These are phyloP conservation scores for Chaetogeoica ovagalla DNA, from an alignment of 2,888 invertebrate species.

Conservation along the genomic window DNA sequence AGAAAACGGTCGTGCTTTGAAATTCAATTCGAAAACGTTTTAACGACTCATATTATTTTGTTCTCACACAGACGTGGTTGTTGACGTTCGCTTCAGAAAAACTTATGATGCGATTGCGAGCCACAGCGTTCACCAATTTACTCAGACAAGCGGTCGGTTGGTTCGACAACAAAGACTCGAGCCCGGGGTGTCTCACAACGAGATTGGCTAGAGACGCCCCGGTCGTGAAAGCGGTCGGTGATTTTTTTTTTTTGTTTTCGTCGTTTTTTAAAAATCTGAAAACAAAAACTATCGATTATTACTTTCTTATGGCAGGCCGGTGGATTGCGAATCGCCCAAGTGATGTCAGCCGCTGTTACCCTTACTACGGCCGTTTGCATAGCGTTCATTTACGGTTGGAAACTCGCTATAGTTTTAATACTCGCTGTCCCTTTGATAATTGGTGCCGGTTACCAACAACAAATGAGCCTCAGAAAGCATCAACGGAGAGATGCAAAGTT, in stretches of 20 bases:
- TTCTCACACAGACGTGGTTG: slow-evolving; percentile 54
- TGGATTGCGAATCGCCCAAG: slow-evolving; percentile 60
- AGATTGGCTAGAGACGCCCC: slow-evolving; percentile 61
- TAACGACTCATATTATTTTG: too few species aligned
- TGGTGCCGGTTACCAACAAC: slow-evolving; percentile 59
- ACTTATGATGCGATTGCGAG: slow-evolving; percentile 58
- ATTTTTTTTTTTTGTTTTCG: too few species aligned
- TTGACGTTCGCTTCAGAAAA: slow-evolving; percentile 58
- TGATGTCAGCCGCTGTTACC: slow-evolving; percentile 59
- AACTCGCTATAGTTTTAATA: slow-evolving; percentile 59
- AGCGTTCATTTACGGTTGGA: slow-evolving; percentile 59
- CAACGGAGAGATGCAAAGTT: slow-evolving; percentile 61
- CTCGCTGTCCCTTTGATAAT: slow-evolving; percentile 60
- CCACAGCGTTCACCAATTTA: slow-evolving; percentile 60
- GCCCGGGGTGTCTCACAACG: slow-evolving; percentile 60
- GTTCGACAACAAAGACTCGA: slow-evolving; percentile 60
- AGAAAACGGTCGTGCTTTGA: too few species aligned
- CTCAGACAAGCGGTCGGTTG: slow-evolving; percentile 60
- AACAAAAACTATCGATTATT: not conserved
- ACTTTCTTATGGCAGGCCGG: slow-evolving; percentile 58
- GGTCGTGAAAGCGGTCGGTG: slow-evolving; percentile 59
- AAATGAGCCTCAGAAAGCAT: slow-evolving; percentile 60
- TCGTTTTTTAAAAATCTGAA: too few species aligned
- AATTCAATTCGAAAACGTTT: too few species aligned
- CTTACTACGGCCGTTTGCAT: slow-evolving; percentile 58